Conservation (phyloP, 2,888 invertebrate genomes). For the Lepetodrilus schrolli region DNA sequence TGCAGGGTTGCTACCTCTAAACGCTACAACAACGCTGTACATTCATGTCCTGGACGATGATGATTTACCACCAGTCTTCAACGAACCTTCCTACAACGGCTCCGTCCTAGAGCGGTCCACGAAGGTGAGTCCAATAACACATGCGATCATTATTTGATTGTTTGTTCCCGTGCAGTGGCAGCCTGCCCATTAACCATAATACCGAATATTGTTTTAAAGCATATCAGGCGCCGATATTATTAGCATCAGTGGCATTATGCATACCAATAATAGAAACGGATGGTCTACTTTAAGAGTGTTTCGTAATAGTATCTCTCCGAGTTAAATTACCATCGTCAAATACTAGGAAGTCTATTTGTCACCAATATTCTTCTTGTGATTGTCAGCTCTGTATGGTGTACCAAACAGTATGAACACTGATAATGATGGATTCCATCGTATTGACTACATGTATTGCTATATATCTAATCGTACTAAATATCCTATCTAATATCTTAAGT, state of each 20-base stretch:
- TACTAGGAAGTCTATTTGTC: no score
- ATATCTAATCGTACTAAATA: neutral
- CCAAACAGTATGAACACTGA: neutral
- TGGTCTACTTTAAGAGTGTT: no score
- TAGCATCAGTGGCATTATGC: no score
- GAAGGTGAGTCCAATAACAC: constrained; percentile 35
- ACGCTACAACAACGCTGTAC: constrained; percentile 48
- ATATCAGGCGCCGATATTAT: no score
- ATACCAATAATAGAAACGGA: no score
- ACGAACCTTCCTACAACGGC: constrained; percentile 37
- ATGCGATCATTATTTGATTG: neutral
- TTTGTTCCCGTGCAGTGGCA: no score
- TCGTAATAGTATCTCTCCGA: no score
- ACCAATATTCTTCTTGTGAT: no score
- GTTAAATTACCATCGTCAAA: no score
- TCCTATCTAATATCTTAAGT: neutral
- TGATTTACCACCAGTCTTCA: constrained; percentile 54
- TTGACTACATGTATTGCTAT: neutral
- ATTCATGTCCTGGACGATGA: constrained; percentile 51
- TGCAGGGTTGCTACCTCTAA: constrained; percentile 29
- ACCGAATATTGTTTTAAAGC: no score
- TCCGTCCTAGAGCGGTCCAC: constrained; percentile 33
- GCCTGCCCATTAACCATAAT: no score
- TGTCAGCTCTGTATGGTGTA: no score
- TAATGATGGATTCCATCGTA: neutral